phyloP scores from a whole-genome alignment of 2,113 vertebrate genomes.

The Daboia siamensis region DNA sequence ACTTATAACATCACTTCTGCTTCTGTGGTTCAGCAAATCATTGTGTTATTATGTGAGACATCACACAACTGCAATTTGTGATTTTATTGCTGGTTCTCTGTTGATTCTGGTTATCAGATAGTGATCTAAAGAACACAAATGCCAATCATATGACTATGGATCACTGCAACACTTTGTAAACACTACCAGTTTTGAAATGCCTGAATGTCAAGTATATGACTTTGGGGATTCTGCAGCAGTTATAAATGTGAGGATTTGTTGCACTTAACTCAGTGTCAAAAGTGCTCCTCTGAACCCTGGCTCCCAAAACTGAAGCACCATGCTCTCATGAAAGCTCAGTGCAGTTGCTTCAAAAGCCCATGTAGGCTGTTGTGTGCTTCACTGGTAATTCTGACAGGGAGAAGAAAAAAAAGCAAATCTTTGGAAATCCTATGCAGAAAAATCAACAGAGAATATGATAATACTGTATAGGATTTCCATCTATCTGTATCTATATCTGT shows the following conservation, averaged over 20 bases:
- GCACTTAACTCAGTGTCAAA: not conserved
- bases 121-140: not conserved
- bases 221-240: not conserved
- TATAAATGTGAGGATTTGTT: not conserved
- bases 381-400: not conserved
- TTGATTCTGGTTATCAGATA: not conserved
- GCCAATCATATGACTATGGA: not conserved
- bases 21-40: not conserved
- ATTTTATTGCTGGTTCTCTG: not conserved
- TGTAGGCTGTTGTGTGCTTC: not conserved
- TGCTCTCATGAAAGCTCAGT: not conserved
- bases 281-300: not conserved
- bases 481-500: not conserved
- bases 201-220: not conserved
- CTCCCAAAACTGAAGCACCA: not conserved
- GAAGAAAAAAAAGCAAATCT: not conserved
- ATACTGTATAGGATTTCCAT: not conserved
- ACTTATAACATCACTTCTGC: not conserved
- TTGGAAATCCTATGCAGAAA: not conserved
- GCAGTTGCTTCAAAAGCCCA: not conserved
- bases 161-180: not conserved
- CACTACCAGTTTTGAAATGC: not conserved
- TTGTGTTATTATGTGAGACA: not conserved
- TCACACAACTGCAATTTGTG: not conserved
- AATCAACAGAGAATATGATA: not conserved